Evolutionary conservation across 2,797 vertebrate genomes (phyloP).

Genomic region (Luscinia megarhynchos): DNA sequence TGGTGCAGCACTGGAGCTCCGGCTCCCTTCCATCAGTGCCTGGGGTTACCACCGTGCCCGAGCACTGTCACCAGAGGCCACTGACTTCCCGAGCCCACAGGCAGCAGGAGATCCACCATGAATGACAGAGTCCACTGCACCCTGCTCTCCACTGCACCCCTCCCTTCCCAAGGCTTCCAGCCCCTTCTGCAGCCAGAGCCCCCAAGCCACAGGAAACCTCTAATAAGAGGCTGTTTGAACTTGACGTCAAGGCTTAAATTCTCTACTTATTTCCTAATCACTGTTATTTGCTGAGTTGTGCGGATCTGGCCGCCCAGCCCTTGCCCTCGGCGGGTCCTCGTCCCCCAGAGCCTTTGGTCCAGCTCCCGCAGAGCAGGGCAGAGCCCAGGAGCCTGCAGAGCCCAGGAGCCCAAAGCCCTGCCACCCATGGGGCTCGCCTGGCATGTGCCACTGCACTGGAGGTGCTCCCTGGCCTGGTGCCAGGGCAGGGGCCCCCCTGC

Average conservation of each 20-base stretch:
- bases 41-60: fast-evolving
- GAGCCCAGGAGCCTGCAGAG: not conserved
- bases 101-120: not conserved
- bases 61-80: not conserved
- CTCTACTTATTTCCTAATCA: slow-evolving; percentile 45
- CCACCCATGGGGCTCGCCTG: fast-evolving
- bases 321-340: not conserved
- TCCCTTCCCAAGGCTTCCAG: not conserved
- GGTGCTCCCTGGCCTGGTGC: not conserved
- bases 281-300: slow-evolving; percentile 44
- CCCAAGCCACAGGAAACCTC: slow-evolving; percentile 61
- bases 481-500: fast-evolving
- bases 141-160: not conserved
- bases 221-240: slow-evolving; percentile 46
- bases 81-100: fast-evolving
- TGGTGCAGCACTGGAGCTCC: not conserved
- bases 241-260: slow-evolving; percentile 19
- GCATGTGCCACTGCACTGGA: fast-evolving
- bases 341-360: not conserved
- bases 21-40: not conserved
- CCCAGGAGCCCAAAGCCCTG: not conserved
- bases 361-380: not conserved
- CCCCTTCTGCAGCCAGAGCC: slow-evolving; percentile 10
- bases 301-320: not conserved
- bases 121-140: not conserved